Evolutionary conservation across 2,888 invertebrate genomes (phyloP).

Genomic region (Sthenelais limicola): DNA sequence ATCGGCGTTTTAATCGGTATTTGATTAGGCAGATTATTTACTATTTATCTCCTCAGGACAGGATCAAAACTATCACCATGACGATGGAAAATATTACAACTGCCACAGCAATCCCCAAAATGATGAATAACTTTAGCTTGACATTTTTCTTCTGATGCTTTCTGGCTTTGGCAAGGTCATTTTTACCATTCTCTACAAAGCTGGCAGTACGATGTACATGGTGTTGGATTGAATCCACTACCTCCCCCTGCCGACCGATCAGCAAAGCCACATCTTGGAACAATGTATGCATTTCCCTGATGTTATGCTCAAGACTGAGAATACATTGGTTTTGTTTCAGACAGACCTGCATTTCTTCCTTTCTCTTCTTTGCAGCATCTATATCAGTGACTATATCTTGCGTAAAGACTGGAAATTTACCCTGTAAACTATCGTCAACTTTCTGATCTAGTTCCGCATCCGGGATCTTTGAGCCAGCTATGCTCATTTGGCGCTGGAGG

Average conservation of each 20-base stretch:
- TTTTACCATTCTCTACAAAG: slow-evolving; percentile 16
- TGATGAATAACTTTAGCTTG: slow-evolving; percentile 6
- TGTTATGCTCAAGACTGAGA: slow-evolving; percentile 7
- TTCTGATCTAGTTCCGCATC: slow-evolving; percentile 17
- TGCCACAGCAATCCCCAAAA: too few species aligned
- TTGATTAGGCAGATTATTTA: too few species aligned
- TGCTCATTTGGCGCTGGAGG: slow-evolving; percentile 28
- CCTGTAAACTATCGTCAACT: slow-evolving; percentile 14
- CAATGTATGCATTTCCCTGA: slow-evolving; percentile 20
- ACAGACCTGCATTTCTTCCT: slow-evolving; percentile 8
- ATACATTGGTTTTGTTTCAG: slow-evolving; percentile 1
- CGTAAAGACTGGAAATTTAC: slow-evolving; percentile 24
- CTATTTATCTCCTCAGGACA: too few species aligned
- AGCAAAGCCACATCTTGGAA: slow-evolving; percentile 26
- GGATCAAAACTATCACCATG: not conserved
- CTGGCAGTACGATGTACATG: slow-evolving; percentile 18
- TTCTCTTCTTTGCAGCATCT: not conserved
- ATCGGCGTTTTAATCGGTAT: too few species aligned
- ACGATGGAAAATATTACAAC: too few species aligned
- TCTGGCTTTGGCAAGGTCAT: slow-evolving; percentile 10
- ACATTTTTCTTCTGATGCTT: not conserved
- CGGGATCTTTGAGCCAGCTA: slow-evolving; percentile 5
- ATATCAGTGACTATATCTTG: slow-evolving; percentile 20
- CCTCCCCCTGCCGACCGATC: slow-evolving; percentile 22
- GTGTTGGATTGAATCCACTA: slow-evolving; percentile 26